A percentile compares a stretch with the other conserved stretches of the same genome.
phyloP scores from a whole-genome alignment of 2,113 vertebrate genomes.

The Kryptolebias marmoratus region DNA sequence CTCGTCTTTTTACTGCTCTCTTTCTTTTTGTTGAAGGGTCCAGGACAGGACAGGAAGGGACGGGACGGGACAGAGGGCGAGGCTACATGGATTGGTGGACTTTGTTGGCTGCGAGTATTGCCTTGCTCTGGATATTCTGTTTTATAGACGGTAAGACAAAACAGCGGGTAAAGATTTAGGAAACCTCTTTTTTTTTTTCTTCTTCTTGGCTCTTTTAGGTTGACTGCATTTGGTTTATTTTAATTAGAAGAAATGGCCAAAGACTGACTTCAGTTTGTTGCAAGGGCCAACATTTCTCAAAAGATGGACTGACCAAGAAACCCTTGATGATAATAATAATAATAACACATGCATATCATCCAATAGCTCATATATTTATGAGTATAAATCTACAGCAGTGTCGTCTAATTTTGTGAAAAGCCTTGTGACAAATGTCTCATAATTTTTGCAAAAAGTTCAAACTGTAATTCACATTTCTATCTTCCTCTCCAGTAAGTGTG shows the following conservation, averaged over 20 bases:
- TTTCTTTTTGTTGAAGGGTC: slow-evolving; percentile 44
- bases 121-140: slow-evolving; percentile 73
- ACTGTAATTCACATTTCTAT: too few species aligned
- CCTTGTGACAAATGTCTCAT: too few species aligned
- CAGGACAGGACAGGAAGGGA: slow-evolving; percentile 33
- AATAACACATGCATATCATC: too few species aligned
- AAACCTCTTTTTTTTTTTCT: background rate
- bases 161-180: background rate
- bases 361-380: too few species aligned
- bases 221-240: background rate
- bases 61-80: slow-evolving; percentile 20
- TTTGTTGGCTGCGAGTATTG: slow-evolving; percentile 61
- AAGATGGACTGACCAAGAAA: background rate
- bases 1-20: slow-evolving; percentile 22
- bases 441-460: too few species aligned
- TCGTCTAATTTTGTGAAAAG: too few species aligned
- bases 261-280: too few species aligned
- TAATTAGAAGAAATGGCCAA: background rate
- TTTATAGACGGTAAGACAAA: slow-evolving; percentile 75
- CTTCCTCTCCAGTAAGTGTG: too few species aligned
- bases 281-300: too few species aligned
- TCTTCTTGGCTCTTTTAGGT: too few species aligned
- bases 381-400: too few species aligned
- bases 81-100: slow-evolving; percentile 76
- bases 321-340: background rate